Conservation (phyloP, 2,888 invertebrate genomes). For the Andrena marginata region DNA sequence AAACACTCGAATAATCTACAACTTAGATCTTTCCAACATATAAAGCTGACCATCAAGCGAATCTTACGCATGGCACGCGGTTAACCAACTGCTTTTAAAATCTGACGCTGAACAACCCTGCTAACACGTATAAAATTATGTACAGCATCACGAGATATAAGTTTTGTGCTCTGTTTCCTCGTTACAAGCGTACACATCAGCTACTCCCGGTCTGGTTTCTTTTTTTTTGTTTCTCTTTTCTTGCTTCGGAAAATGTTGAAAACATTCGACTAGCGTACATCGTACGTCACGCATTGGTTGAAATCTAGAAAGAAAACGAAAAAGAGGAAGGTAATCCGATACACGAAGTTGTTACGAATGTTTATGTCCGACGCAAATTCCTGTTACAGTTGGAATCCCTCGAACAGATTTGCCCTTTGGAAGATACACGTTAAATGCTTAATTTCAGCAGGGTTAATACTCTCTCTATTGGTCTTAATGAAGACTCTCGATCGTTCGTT, state of each 20-base stretch:
- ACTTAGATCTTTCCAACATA: slow-evolving; percentile 44
- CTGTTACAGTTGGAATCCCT: slow-evolving; percentile 37
- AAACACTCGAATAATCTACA: slow-evolving; percentile 58
- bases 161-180: slow-evolving; percentile 65
- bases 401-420: slow-evolving; percentile 49
- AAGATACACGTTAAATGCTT: slow-evolving; percentile 67
- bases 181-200: slow-evolving; percentile 44
- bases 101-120: slow-evolving; percentile 68
- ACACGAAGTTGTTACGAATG: slow-evolving; percentile 53
- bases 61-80: slow-evolving; percentile 78
- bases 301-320: slow-evolving; percentile 40
- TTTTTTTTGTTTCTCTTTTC: slow-evolving; percentile 29
- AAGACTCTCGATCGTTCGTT: slow-evolving; percentile 51
- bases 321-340: slow-evolving; percentile 55
- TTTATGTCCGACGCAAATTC: slow-evolving; percentile 37
- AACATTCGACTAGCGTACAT: slow-evolving; percentile 67
- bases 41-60: slow-evolving; percentile 57
- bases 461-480: slow-evolving; percentile 55
- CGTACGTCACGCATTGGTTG: slow-evolving; percentile 53
- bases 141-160: slow-evolving; percentile 69
- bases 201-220: slow-evolving; percentile 12
- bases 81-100: slow-evolving; percentile 51
- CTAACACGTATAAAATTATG: slow-evolving; percentile 77
- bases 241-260: slow-evolving; percentile 41
- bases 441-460: slow-evolving; percentile 63